Evolutionary conservation across 1,140 invertebrate genomes (phyloP).

Genomic region (Pristionchus pacificus): DNA sequence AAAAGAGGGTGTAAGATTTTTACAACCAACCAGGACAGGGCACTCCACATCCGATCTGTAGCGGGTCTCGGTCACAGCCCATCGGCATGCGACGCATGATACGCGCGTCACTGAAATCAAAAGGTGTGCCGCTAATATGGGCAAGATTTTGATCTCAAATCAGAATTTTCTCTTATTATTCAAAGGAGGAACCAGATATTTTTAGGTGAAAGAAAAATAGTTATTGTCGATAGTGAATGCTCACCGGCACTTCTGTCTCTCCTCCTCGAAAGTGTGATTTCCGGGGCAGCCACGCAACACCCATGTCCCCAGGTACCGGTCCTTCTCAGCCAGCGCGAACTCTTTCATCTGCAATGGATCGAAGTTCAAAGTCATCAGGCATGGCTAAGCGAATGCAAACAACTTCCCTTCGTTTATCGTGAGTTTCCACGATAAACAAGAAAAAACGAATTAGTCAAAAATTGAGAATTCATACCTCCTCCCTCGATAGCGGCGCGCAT

Average conservation of each 20-base stretch:
- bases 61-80: background rate
- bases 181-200: conserved; percentile 11
- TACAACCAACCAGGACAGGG: conserved; percentile 3
- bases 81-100: background rate
- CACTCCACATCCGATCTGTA: background rate
- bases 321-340: conserved; percentile 16
- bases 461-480: conserved; percentile 39
- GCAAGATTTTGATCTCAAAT: background rate
- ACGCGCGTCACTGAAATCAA: conserved; percentile 6
- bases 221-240: conserved; percentile 39
- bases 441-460: conserved; percentile 1
- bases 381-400: background rate
- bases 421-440: background rate
- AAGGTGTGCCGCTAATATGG: background rate
- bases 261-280: conserved; percentile 40
- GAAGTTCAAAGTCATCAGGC: background rate
- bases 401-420: background rate
- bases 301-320: conserved; percentile 46
- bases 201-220: background rate
- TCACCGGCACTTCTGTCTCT: conserved; percentile 43
- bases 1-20: background rate
- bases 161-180: conserved; percentile 20
- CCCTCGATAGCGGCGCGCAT: conserved; percentile 41
- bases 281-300: conserved; percentile 38
- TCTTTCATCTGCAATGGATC: conserved; percentile 12